Conservation (phyloP, 2,888 invertebrate genomes). For the Phortica okadai region DNA sequence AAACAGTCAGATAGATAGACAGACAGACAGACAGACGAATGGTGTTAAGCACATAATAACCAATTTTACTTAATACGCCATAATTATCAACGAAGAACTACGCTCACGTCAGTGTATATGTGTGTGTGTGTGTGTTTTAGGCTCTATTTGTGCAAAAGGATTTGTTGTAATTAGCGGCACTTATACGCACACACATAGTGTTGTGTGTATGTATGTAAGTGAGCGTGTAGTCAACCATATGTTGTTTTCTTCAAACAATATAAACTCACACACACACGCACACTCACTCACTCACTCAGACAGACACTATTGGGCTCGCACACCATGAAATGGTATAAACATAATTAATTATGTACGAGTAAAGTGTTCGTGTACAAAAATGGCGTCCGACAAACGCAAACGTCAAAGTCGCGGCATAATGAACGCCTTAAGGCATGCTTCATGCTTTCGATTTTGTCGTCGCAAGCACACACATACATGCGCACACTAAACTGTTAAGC, state of each 20-base stretch:
- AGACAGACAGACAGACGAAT: slow-evolving; percentile 53
- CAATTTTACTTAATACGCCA: slow-evolving; percentile 70
- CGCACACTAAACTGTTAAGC: neutral
- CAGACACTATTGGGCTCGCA: slow-evolving; percentile 44
- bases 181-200: slow-evolving; percentile 47
- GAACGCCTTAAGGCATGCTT: slow-evolving; percentile 16
- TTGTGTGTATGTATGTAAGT: slow-evolving; percentile 36
- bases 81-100: slow-evolving; percentile 63
- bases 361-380: neutral
- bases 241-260: neutral
- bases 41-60: slow-evolving; percentile 72
- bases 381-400: neutral
- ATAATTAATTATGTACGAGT: slow-evolving; percentile 34
- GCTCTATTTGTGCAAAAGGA: slow-evolving; percentile 65
- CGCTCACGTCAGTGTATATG: slow-evolving; percentile 16
- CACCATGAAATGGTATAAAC: slow-evolving; percentile 36
- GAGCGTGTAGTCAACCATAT: slow-evolving; percentile 30
- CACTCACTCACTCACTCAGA: slow-evolving; percentile 12
- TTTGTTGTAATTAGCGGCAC: slow-evolving; percentile 68
- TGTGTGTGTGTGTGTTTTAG: slow-evolving; percentile 33
- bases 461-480: neutral
- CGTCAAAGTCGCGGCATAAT: neutral
- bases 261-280: neutral
- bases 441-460: neutral
- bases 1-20: slow-evolving; percentile 2